A percentile compares a stretch with the other conserved stretches of the same genome.
Conservation (phyloP, 2,113 vertebrate genomes). For the Microtus pennsylvanicus region DNA sequence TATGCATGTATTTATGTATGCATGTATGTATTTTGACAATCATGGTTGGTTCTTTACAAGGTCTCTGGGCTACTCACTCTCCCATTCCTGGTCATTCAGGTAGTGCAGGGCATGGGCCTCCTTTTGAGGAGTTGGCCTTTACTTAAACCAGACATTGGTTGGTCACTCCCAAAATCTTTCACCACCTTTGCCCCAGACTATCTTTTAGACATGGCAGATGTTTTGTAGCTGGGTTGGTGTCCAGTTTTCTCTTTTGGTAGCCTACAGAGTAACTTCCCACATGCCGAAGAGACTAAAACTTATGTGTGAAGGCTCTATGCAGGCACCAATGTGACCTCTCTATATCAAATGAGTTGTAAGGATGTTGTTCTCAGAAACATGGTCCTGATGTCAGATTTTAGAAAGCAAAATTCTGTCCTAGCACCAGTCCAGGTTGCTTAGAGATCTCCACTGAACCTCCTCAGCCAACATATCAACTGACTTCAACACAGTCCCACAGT, state of each 20-base stretch:
- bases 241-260: not conserved
- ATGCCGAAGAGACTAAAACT: not conserved
- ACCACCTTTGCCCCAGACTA: not conserved
- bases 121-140: not conserved
- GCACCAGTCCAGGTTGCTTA: not conserved
- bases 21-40: not conserved
- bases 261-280: not conserved
- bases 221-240: not conserved
- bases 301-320: not conserved
- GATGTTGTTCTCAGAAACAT: not conserved
- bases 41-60: not conserved
- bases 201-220: not conserved
- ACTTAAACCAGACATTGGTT: not conserved
- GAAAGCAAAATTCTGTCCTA: not conserved
- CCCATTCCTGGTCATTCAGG: not conserved
- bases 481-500: too few relatives aligned
- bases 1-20: not conserved
- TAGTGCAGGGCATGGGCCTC: not conserved
- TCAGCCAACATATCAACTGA: not conserved
- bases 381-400: not conserved
- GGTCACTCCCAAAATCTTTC: not conserved
- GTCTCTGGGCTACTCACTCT: not conserved
- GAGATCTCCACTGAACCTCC: not conserved
- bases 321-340: not conserved
- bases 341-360: not conserved